Conservation (phyloP, 1,140 invertebrate species). For the Rhyacophila brunnea region DNA sequence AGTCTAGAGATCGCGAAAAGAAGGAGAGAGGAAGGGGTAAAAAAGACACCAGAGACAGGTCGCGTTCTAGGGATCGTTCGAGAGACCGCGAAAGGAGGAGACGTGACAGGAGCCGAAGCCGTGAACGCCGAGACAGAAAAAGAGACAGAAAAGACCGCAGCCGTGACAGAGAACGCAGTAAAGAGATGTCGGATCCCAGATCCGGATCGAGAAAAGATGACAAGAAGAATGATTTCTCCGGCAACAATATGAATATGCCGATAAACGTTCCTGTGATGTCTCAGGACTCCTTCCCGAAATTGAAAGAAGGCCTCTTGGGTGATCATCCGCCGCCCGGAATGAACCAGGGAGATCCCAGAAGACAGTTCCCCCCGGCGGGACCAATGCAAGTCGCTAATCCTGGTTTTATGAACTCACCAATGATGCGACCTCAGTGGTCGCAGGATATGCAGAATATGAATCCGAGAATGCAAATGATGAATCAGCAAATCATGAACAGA, state of each 20-base stretch:
- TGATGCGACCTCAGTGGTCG: neutral
- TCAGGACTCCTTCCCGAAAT: slow-evolving; percentile 18
- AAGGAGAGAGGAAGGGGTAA: slow-evolving; percentile 54
- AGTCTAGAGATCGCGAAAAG: slow-evolving; percentile 48
- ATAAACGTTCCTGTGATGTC: neutral
- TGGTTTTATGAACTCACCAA: too few relatives aligned
- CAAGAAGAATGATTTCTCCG: slow-evolving; percentile 10
- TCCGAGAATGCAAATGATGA: neutral
- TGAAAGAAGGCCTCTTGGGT: slow-evolving; percentile 27
- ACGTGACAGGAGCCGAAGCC: slow-evolving; percentile 55
- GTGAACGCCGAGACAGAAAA: slow-evolving; percentile 57
- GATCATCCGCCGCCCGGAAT: slow-evolving; percentile 13
- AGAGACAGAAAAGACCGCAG: slow-evolving; percentile 55
- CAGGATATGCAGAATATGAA: slow-evolving; percentile 7
- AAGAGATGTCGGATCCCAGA: slow-evolving; percentile 36
- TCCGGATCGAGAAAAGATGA: slow-evolving; percentile 23
- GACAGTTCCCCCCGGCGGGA: neutral
- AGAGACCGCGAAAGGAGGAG: slow-evolving; percentile 51
- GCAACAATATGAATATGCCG: neutral
- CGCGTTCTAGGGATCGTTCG: slow-evolving; percentile 51
- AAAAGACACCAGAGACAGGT: slow-evolving; percentile 51
- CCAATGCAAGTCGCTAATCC: neutral
- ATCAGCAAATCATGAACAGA: neutral
- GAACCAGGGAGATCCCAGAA: neutral
- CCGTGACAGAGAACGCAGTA: slow-evolving; percentile 49